A percentile compares a stretch with the other conserved stretches of the same genome.
Evolutionary conservation across 1,140 invertebrate genomes (phyloP).

Genomic region (Pseudomyrmex pallidus): DNA sequence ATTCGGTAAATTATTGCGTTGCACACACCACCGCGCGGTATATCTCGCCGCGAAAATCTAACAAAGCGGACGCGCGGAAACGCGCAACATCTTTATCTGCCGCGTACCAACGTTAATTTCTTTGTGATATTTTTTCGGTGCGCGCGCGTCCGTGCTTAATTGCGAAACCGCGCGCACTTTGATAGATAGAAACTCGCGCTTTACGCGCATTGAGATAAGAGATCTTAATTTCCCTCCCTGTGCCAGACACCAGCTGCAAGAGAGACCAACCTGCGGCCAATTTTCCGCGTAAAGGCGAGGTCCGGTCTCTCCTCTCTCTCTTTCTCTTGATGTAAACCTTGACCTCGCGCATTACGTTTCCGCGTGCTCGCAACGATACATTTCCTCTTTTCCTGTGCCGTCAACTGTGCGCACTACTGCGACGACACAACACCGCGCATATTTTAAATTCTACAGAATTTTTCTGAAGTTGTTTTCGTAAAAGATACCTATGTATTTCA

Average conservation of each 20-base stretch:
- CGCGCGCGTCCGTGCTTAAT: slow-evolving; percentile 37
- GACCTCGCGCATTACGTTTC: slow-evolving; percentile 69
- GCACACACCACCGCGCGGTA: slow-evolving; percentile 15
- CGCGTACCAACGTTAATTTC: slow-evolving; percentile 45
- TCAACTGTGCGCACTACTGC: background rate
- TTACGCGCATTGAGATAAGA: slow-evolving; percentile 42
- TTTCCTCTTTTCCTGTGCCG: slow-evolving; percentile 16
- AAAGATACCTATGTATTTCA: no score
- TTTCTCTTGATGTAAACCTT: slow-evolving; percentile 36
- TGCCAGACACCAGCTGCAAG: slow-evolving; percentile 17
- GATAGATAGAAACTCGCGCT: slow-evolving; percentile 43
- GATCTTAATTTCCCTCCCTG: slow-evolving; percentile 46
- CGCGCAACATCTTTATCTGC: slow-evolving; percentile 44
- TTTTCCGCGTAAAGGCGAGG: slow-evolving; percentile 47
- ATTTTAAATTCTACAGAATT: background rate
- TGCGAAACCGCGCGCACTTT: slow-evolving; percentile 22
- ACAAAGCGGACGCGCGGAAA: slow-evolving; percentile 20
- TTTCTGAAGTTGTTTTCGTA: background rate
- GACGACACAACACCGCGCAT: background rate
- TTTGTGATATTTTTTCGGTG: slow-evolving; percentile 48
- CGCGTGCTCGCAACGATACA: slow-evolving; percentile 54
- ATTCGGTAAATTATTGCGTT: slow-evolving; percentile 48
- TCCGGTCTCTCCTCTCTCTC: slow-evolving; percentile 18
- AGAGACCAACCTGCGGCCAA: slow-evolving; percentile 28
- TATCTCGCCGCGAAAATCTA: slow-evolving; percentile 42